Percentiles rank a stretch among this genome's conserved stretches.
Evolutionary conservation across 2,113 vertebrate species (phyloP).

Genomic region (Orycteropus afer): DNA sequence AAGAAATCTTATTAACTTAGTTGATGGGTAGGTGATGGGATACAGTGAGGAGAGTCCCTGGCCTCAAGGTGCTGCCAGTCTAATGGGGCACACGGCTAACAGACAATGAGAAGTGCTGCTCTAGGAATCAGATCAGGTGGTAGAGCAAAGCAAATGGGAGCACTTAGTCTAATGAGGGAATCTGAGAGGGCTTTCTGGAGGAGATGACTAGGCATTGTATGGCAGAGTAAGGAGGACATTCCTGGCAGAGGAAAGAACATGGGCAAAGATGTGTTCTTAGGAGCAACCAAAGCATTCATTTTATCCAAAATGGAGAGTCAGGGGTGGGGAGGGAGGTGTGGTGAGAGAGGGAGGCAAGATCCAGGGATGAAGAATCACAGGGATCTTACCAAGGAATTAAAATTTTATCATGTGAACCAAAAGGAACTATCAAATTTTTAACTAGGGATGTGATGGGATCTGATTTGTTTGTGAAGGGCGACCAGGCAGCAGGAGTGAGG

Average conservation of each 20-base stretch:
- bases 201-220: neutral
- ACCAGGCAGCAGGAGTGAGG: neutral
- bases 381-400: neutral
- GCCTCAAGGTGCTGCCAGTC: neutral
- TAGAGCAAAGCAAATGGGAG: neutral
- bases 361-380: neutral
- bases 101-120: accelerated
- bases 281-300: neutral
- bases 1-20: neutral
- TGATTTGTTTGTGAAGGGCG: neutral
- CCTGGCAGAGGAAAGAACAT: neutral
- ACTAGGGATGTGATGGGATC: neutral
- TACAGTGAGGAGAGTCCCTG: neutral
- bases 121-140: neutral
- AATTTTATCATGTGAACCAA: neutral
- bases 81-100: neutral
- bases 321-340: neutral
- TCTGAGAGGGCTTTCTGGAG: neutral
- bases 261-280: neutral
- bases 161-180: neutral
- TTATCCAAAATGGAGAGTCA: neutral
- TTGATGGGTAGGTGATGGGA: neutral
- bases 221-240: neutral
- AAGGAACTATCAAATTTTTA: neutral
- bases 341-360: neutral